Evolutionary conservation across 2,797 vertebrate genomes (phyloP), one percentile per base, ranked within the genome.

Genomic region (Eurystomus glaucurus): DNA sequence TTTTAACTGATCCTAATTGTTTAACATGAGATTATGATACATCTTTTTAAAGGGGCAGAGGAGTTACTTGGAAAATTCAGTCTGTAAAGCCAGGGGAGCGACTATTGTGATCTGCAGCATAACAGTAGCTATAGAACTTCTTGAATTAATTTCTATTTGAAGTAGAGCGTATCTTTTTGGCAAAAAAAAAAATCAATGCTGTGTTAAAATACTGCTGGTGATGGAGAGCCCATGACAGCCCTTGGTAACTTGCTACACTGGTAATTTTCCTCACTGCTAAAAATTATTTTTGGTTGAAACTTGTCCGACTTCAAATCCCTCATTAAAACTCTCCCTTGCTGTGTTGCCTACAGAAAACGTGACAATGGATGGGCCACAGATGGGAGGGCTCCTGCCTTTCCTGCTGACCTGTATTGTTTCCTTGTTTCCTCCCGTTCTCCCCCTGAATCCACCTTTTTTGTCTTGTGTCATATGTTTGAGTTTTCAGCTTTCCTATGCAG

Each of bases 301-400:
- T 92, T 80, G 55, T 46, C 64, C 9, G 35, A 90, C 87, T 94
- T 97, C 75, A 95, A 55, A 94, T 95, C 78, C 82, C 94, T 95
- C 93, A 95, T 97, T 97, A 97, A 97, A 97, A 97, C 84, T 94
- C 68, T 95, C 85, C 37, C 93, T 97, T 95, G 95, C 97, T 96
- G 95, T 84, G 96, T 93, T 93, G 91, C 93, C 85, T 95, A 80
- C 86, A 93, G 94, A 95, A 97, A 85, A 65, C 0, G 4, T 85
- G 96, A 95, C 90, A 95, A 93, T 93, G 85, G 87, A 86, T 88
- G 54, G 88, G 41, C 87, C 9, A 33, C 12, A 25, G 68, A 51
- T 93, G 79, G 77, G 85, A 91, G 84, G 60, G 61, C 94, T 95
- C 60, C 69, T 88, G 91, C 91, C 68, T 95, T 93, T 95, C 87